phyloP scores from a whole-genome alignment of 2,888 invertebrate genomes.

The Latheticus oryzae region DNA sequence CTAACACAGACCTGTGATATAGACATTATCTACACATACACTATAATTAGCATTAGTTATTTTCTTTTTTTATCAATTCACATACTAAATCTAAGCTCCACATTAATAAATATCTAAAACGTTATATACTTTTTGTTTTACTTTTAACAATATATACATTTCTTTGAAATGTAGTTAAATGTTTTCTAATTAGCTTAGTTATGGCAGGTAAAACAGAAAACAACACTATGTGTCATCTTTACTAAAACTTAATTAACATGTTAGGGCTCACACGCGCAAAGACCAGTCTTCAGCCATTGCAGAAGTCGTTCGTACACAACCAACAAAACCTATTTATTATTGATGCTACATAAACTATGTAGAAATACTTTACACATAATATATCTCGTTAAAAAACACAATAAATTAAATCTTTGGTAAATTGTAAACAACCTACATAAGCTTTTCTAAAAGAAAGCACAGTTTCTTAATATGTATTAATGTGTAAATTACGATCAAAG shows the following conservation, averaged over 20 bases:
- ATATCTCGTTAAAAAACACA: conserved; percentile 45
- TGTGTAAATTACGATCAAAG: conserved; percentile 28
- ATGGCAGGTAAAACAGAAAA: conserved; percentile 45
- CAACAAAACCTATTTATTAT: conserved; percentile 39
- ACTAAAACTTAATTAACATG: conserved; percentile 14
- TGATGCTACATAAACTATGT: conserved; percentile 49
- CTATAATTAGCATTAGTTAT: conserved; percentile 57
- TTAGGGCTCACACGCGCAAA: conserved; percentile 29
- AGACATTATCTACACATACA: conserved; percentile 59
- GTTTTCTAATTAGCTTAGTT: conserved; percentile 47
- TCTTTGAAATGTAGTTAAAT: conserved; percentile 59
- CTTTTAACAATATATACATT: conserved; percentile 63
- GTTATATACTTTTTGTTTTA: conserved; percentile 55
- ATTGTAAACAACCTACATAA: conserved; percentile 54
- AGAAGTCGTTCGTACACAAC: conserved; percentile 21
- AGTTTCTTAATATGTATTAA: conserved; percentile 42
- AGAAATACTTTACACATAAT: conserved; percentile 49
- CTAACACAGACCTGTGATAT: conserved; percentile 59
- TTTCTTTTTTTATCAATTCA: conserved; percentile 47
- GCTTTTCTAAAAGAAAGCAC: conserved; percentile 49
- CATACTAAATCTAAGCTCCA: conserved; percentile 60
- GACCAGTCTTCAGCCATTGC: conserved; percentile 24
- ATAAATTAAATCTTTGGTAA: conserved; percentile 58
- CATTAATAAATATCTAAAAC: conserved; percentile 65
- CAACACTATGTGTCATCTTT: conserved; percentile 16